phyloP scores from a whole-genome alignment of 2,113 vertebrate genomes.

The Zosterops hypoxanthus region DNA sequence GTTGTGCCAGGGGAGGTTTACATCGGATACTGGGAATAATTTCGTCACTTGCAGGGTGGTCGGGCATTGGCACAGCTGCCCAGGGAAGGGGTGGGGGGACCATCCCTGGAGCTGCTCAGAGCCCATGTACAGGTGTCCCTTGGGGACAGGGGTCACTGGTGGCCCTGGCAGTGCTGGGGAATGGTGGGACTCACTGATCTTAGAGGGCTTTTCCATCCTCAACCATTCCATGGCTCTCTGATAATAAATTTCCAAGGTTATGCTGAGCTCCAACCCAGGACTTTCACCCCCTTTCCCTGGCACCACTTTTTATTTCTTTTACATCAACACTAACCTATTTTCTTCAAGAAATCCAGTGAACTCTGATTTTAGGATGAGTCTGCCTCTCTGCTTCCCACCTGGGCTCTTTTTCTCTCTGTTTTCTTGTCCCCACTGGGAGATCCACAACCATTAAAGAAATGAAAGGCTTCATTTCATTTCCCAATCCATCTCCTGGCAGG shows the following conservation, averaged over 20 bases:
- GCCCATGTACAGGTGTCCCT: fast-evolving
- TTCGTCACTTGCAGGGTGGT: not conserved
- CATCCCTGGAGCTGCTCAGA: not conserved
- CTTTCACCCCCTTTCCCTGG: not conserved
- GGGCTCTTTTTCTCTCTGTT: not conserved
- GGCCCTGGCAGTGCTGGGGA: not conserved
- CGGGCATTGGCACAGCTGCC: not conserved
- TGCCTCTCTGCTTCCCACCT: not conserved
- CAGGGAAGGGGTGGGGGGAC: not conserved
- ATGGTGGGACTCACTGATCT: not conserved
- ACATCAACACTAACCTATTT: fast-evolving
- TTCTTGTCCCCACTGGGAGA: not conserved
- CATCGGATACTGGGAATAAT: not conserved
- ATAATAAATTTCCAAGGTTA: not conserved
- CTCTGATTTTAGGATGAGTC: fast-evolving
- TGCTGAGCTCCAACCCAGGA: not conserved
- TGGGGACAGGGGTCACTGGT: not conserved
- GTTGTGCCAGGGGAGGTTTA: not conserved
- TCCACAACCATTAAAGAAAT: conserved; percentile 13
- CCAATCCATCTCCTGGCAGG: conserved; percentile 31
- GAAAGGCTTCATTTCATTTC: conserved; percentile 32
- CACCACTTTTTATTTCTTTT: not conserved
- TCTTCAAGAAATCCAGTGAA: not conserved
- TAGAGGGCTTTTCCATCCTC: not conserved
- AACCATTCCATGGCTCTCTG: not conserved